phyloP scores from a whole-genome alignment of 2,797 vertebrate species.

The Gastrophryne carolinensis region DNA sequence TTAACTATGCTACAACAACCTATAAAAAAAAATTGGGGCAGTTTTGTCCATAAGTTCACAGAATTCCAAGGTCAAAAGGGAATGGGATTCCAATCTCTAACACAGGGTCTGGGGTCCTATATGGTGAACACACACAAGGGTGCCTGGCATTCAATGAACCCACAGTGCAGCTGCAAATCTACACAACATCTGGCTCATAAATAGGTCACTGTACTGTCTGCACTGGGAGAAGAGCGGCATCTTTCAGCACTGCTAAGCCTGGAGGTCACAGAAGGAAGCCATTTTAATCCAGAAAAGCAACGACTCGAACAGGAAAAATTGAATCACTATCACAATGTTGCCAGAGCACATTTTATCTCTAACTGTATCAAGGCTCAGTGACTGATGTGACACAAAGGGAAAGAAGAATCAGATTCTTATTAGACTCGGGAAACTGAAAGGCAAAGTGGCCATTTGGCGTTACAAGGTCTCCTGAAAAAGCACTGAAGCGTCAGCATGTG shows the following conservation, averaged over 20 bases:
- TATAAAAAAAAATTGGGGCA: too few species aligned
- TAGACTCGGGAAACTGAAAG: too few species aligned
- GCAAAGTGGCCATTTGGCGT: too few species aligned
- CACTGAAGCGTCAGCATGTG: conserved; percentile 10
- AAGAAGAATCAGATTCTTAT: neutral
- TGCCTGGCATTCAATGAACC: conserved; percentile 61
- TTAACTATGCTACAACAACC: too few species aligned
- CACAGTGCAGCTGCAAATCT: conserved; percentile 62
- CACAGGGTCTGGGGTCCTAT: conserved; percentile 43
- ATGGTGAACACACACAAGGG: conserved; percentile 55
- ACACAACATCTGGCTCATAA: conserved; percentile 69
- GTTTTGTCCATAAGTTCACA: conserved; percentile 55
- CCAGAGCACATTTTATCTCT: conserved; percentile 1
- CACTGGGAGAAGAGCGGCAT: conserved; percentile 58
- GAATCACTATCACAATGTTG: conserved; percentile 24
- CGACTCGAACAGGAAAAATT: conserved; percentile 51
- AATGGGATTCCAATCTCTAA: conserved; percentile 52
- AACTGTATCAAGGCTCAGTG: neutral
- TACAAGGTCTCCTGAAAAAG: neutral
- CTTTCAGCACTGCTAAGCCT: conserved; percentile 52
- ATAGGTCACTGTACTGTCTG: conserved; percentile 57
- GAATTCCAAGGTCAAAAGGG: conserved; percentile 49
- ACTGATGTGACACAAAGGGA: neutral
- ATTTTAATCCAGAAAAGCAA: conserved; percentile 56
- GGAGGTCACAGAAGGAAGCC: conserved; percentile 50